These are phyloP conservation scores for Ischnura elegans DNA, from an alignment of 2,888 invertebrate genomes.

Conservation along the genomic window DNA sequence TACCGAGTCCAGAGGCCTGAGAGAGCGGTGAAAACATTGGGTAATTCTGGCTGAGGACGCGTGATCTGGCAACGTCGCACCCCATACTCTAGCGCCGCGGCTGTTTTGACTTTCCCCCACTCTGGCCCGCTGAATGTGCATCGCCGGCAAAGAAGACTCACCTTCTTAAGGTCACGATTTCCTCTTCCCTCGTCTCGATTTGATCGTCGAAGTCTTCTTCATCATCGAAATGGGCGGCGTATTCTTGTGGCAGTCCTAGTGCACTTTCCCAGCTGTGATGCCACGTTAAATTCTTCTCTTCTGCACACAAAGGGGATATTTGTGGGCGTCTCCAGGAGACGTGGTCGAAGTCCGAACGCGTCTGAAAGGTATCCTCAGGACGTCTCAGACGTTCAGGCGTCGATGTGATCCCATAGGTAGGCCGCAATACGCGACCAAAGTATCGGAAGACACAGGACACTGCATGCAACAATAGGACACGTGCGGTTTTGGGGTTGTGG, in stretches of 20 bases:
- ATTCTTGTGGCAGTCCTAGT: not conserved
- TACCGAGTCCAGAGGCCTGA: not conserved
- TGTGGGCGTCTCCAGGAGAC: not conserved
- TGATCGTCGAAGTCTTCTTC: slow-evolving; percentile 36
- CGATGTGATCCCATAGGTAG: not conserved
- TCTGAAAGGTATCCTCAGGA: not conserved
- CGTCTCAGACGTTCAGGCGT: not conserved
- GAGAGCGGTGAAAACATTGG: not conserved
- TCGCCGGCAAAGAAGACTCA: slow-evolving; percentile 4
- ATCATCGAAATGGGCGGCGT: not conserved
- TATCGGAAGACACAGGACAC: not conserved
- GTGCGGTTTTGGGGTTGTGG: not conserved
- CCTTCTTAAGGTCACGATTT: slow-evolving; percentile 24
- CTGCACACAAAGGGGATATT: not conserved
- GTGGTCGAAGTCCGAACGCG: not conserved
- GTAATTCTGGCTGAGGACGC: not conserved
- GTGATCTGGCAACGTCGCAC: slow-evolving; percentile 27
- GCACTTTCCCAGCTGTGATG: not conserved
- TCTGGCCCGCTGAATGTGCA: not conserved
- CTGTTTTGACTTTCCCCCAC: slow-evolving; percentile 34
- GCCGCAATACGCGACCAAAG: not conserved
- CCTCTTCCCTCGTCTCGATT: slow-evolving; percentile 18
- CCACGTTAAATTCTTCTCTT: too few relatives aligned
- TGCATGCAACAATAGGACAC: not conserved
- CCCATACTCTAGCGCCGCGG: not conserved